Conservation (phyloP, 1,140 invertebrate species). For the Pteromalus puparum region DNA sequence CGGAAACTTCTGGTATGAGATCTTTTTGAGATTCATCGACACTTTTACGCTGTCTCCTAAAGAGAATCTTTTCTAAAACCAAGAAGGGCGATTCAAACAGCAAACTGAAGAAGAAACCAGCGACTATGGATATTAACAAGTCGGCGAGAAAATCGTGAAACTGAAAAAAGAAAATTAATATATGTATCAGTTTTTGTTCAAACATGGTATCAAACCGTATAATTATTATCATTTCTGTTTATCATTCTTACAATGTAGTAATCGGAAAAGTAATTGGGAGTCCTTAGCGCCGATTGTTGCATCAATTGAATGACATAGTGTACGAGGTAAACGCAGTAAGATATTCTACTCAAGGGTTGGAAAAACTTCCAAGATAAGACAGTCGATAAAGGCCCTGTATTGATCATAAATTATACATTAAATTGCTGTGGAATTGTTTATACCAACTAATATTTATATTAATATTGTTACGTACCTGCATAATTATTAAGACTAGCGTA, state of each 20-base stretch:
- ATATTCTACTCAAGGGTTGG: conserved; percentile 76
- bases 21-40: conserved; percentile 3
- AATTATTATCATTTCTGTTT: not conserved
- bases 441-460: not conserved
- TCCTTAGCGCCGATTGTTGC: conserved; percentile 21
- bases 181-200: not conserved
- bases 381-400: conserved; percentile 73
- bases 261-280: conserved; percentile 34
- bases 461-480: conserved; percentile 45
- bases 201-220: not conserved
- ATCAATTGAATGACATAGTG: conserved; percentile 64
- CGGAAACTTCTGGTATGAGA: not conserved
- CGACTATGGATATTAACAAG: not conserved
- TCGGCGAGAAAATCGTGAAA: not conserved
- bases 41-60: conserved; percentile 21
- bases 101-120: conserved; percentile 29
- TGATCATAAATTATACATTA: conserved; percentile 15
- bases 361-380: conserved; percentile 77
- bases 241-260: conserved; percentile 13
- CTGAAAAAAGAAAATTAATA: conserved; percentile 42
- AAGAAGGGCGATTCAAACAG: conserved; percentile 48
- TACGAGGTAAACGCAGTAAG: conserved; percentile 78
- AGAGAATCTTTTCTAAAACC: conserved; percentile 47
- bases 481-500: conserved; percentile 70
- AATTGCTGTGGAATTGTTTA: not conserved